Base-by-base conservation (phyloP, 2,113 vertebrate species). In the Chamaea fasciata region DNA sequence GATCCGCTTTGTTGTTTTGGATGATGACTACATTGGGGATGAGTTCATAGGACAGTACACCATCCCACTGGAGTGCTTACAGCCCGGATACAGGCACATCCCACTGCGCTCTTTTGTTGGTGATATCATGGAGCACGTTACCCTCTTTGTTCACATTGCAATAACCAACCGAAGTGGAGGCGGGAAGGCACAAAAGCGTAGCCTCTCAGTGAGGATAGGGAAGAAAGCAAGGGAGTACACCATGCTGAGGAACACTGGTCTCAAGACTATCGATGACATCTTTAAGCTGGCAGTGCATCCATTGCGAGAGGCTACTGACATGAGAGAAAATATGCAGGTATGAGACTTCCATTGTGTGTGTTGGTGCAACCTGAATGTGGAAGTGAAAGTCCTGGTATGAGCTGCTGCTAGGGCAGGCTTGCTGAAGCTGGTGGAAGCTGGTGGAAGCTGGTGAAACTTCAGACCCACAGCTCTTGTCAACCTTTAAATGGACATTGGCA, bases 41-140 rank as follows among this genome's bases (percentile, higher is more conserved):
- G 99, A 99, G 92, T 99, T 99, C 96, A 99, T 99, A 65, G 99
- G 99, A 35, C 99, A 99, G 94, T 99, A 99, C 92, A 99, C 98
- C 22, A 97, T 99, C 67, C 98, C 99, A 0, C 98, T 99, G 27
- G 99, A 99, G 96, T 99, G 99, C 97, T 97, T 99, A 89, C 99
- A 99, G 97, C 98, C 99, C 0, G 99, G 99, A 6, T 99, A 99
- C 95, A 98, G 99, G 56, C 99, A 99, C 31, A 98, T 99, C 50
- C 99, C 99, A 1, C 96, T 99, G 97, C 98, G 99, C 35, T 99
- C 98, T 46, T 97, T 99, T 53, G 97, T 98, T 13, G 99, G 99
- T 15, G 99, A 99, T 56, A 96, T 98, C 88, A 97, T 99, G 97
- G 98, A 99, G 31, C 99, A 99, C 1, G 98, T 98, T 70, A 99